These are phyloP conservation scores for Tillus elongatus DNA, from an alignment of 2,888 invertebrate species.

Conservation along the genomic window DNA sequence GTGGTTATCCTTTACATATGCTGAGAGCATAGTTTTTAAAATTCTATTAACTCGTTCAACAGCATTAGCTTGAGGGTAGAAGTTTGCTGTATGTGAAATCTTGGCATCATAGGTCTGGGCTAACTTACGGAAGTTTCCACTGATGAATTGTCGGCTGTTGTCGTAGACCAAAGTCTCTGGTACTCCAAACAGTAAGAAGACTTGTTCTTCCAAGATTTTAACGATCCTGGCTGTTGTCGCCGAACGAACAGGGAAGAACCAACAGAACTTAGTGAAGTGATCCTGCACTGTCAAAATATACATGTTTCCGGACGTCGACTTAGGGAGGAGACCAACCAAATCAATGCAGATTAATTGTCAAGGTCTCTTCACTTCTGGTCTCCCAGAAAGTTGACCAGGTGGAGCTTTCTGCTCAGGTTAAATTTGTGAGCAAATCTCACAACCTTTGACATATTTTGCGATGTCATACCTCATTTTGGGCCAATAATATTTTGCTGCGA, in stretches of 20 bases:
- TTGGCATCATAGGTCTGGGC: slow-evolving; percentile 10
- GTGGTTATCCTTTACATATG: slow-evolving; percentile 24
- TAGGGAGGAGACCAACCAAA: slow-evolving; percentile 21
- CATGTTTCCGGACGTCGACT: slow-evolving; percentile 11
- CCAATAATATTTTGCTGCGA: too few relatives aligned
- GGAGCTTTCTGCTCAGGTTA: slow-evolving; percentile 21
- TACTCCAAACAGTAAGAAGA: slow-evolving; percentile 15
- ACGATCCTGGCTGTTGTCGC: slow-evolving; percentile 10
- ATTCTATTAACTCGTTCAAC: slow-evolving; percentile 28
- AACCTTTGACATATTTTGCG: slow-evolving; percentile 19
- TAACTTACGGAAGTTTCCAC: slow-evolving; percentile 11
- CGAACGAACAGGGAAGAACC: slow-evolving; percentile 13
- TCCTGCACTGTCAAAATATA: slow-evolving; percentile 19
- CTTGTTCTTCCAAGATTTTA: slow-evolving; percentile 11
- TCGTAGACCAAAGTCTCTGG: slow-evolving; percentile 15
- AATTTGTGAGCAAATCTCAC: slow-evolving; percentile 19
- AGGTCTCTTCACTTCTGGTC: slow-evolving; percentile 13
- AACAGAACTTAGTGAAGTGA: slow-evolving; percentile 19
- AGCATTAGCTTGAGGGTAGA: slow-evolving; percentile 30
- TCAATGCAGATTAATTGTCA: slow-evolving; percentile 20
- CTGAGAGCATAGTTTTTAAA: slow-evolving; percentile 27
- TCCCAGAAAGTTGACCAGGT: slow-evolving; percentile 21
- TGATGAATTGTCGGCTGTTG: slow-evolving; percentile 14
- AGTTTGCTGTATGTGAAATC: slow-evolving; percentile 22
- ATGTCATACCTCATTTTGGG: slow-evolving; percentile 24